A percentile compares a stretch with the other conserved stretches of the same genome.
Evolutionary conservation across 2,797 vertebrate genomes (phyloP).

Genomic region (Champsocephalus esox): DNA sequence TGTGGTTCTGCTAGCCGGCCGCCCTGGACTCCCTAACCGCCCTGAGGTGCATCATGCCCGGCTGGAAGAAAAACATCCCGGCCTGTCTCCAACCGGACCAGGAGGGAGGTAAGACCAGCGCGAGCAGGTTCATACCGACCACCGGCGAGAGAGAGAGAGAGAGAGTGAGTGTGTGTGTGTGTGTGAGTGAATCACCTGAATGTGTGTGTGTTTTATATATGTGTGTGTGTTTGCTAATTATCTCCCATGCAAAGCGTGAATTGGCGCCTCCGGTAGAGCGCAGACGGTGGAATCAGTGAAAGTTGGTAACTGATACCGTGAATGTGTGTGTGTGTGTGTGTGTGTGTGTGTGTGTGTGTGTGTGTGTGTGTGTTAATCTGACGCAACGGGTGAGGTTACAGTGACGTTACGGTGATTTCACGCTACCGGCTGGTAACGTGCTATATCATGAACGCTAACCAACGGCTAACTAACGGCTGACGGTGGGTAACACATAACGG

Average conservation of each 20-base stretch:
- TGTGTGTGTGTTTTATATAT: constrained; percentile 8
- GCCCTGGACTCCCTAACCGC: constrained; percentile 83
- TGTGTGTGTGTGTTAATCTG: constrained; percentile 45
- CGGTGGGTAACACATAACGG: constrained; percentile 3
- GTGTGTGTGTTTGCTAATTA: constrained; percentile 50
- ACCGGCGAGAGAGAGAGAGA: constrained; percentile 41
- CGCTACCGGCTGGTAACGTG: constrained; percentile 23
- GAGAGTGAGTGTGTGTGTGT: constrained; percentile 18
- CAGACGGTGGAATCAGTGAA: constrained; percentile 62
- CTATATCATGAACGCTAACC: constrained; percentile 18
- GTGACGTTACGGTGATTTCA: constrained; percentile 70
- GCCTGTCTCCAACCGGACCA: constrained; percentile 97
- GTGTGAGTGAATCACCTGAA: not conserved
- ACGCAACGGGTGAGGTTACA: constrained; percentile 71
- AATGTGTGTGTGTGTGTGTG: constrained; percentile 5
- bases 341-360: constrained; percentile 12
- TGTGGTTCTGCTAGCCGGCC: constrained; percentile 75
- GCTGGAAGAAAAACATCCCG: constrained; percentile 98
- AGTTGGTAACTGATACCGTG: constrained; percentile 68
- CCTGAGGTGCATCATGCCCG: constrained; percentile 92
- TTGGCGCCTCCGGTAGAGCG: constrained; percentile 57
- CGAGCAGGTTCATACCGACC: constrained; percentile 39
- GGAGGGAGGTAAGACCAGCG: constrained; percentile 90
- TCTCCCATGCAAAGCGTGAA: constrained; percentile 51
- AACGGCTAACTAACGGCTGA: constrained; percentile 33